Percentiles rank a stretch among this genome's conserved stretches.
Conservation (phyloP, 2,113 vertebrate species). For the Melanotaenia duboulayi region DNA sequence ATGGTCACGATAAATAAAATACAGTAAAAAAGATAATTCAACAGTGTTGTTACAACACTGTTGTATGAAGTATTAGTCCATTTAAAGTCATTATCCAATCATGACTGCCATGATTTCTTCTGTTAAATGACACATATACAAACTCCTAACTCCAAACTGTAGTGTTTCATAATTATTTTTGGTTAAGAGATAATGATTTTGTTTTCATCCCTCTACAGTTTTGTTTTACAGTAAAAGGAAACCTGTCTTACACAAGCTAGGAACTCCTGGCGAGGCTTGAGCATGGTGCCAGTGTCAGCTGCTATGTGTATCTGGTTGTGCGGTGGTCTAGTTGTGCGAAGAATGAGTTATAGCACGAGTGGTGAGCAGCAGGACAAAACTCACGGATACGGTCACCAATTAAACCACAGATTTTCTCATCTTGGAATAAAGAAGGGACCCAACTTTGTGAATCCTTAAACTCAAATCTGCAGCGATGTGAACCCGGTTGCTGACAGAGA, state of each 20-base stretch:
- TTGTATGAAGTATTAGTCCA: slow-evolving; percentile 35
- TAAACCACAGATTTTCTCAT: slow-evolving; percentile 74
- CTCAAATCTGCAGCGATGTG: slow-evolving; percentile 28
- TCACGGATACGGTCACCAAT: slow-evolving; percentile 74
- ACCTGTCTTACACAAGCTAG: slow-evolving; percentile 40
- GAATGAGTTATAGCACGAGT: slow-evolving; percentile 71
- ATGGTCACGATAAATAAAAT: slow-evolving; percentile 8
- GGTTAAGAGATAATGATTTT: not conserved
- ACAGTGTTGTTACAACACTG: no score
- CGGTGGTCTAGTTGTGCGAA: no score
- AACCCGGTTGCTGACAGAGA: slow-evolving; percentile 66
- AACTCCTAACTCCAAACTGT: not conserved
- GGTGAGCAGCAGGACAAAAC: slow-evolving; percentile 68
- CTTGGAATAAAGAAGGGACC: slow-evolving; percentile 55
- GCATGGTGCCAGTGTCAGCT: slow-evolving; percentile 76
- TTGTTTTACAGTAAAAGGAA: slow-evolving; percentile 35
- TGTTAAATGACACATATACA: not conserved
- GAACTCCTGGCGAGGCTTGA: slow-evolving; percentile 67
- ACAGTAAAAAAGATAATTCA: slow-evolving; percentile 24
- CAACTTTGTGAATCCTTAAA: slow-evolving; percentile 20
- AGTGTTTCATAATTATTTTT: not conserved
- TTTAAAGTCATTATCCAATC: slow-evolving; percentile 27
- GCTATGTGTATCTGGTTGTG: slow-evolving; percentile 70
- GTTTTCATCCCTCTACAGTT: not conserved
- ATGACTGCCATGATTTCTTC: slow-evolving; percentile 10